Base-by-base conservation (phyloP, 2,888 invertebrate species). In the Hypomecis punctinalis region DNA sequence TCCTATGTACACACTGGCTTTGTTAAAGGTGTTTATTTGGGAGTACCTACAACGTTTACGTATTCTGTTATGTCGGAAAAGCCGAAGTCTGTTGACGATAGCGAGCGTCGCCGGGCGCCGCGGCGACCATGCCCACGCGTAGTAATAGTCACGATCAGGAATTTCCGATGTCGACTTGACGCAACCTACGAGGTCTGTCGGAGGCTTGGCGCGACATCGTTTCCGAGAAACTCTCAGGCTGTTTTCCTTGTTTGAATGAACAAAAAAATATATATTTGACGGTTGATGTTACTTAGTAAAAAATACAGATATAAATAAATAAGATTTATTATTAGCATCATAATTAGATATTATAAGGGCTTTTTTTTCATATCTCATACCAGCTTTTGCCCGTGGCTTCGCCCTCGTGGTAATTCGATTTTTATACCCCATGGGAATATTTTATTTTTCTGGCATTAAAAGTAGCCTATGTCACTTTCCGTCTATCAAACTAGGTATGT, bases 161-260 rank as follows among this genome's bases (percentile, higher is more conserved):
- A 84, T 84, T 84, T 84, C 84, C 84, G 84, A 81, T 78, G 61
- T 69, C 61, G 75, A 67, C 71, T 67, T 79, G 79, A 82, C 80
- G 78, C 75, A 78, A 80, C 73, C 76, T 68, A 73, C 73, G 78
- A 78, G 77, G 74, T 68, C 72, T 73, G 60, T 60, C 72, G 75
- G 67, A 79, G 74, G 73, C 71, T 68, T 67, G 72, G 63, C 66
- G 69, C 61, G 62, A 75, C 70, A 68, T 75, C 74, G 78, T 69
- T 85, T 86, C 85, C 78, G 53, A 81, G 86, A 86, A 87, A 68
- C 40, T 13, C 51, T 42, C 66, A 68, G 73, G 76, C 49, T 59
- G 64, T 86, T 85, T 86, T 86, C 86, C 86, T 84, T 79, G 77
- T 85, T 81, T 78, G 74, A 69, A 58, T 72, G 63, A 65, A 68